These are phyloP conservation scores for Macrobrachium nipponense DNA, from an alignment of 1,140 invertebrate species.

Conservation along the genomic window DNA sequence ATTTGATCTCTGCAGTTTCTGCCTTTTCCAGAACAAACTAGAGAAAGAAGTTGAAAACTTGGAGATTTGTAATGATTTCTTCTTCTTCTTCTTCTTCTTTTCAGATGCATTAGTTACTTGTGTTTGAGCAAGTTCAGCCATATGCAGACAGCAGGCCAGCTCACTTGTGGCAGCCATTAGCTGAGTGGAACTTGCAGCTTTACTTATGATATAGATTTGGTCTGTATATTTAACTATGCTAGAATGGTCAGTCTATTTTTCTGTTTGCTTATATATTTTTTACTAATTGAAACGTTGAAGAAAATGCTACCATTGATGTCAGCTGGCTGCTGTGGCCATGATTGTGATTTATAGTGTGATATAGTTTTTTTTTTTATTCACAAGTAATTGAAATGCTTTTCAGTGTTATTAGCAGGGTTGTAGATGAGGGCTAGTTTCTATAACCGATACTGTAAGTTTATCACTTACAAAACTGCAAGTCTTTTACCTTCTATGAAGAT, in stretches of 20 bases:
- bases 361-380: constrained; percentile 30
- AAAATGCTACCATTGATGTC: constrained; percentile 4
- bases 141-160: constrained; percentile 52
- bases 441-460: constrained; percentile 8
- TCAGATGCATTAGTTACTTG: constrained; percentile 54
- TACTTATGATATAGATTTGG: constrained; percentile 25
- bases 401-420: constrained; percentile 38
- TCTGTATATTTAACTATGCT: constrained; percentile 15
- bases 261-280: not conserved
- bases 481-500: constrained; percentile 32
- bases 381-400: constrained; percentile 31
- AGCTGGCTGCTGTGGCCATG: constrained; percentile 48
- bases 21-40: not conserved
- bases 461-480: constrained; percentile 15
- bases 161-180: constrained; percentile 41
- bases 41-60: not conserved
- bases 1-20: not conserved
- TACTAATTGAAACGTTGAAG: constrained; percentile 23
- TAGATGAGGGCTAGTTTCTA: constrained; percentile 14
- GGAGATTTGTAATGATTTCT: not conserved
- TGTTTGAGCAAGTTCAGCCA: constrained; percentile 52
- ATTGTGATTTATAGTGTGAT: constrained; percentile 53
- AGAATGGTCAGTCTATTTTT: constrained; percentile 32
- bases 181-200: constrained; percentile 22
- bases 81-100: no score